Evolutionary conservation across 1,140 invertebrate genomes (phyloP), one percentile per base, ranked within the genome.

Genomic region (Drosophila nigromelanica): DNA sequence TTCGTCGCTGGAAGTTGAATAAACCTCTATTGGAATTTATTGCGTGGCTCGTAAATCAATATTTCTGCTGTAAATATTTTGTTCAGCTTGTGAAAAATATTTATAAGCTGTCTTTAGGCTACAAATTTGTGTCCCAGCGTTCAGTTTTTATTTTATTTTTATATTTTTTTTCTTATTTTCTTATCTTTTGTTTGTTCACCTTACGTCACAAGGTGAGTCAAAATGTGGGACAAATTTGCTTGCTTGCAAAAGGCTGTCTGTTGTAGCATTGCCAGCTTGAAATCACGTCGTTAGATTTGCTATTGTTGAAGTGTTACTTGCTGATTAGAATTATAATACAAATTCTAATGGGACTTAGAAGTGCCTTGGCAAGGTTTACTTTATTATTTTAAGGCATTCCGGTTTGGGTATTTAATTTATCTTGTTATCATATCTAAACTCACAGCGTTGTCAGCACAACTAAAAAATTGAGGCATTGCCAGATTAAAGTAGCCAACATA

Each of bases 21-120:
- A 80, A 83, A 79, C 80, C 39, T 39, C 24, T 27, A 2, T 47
- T 37, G 56, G 40, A 7, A 43, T 40, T 56, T 30, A 33, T 59
- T 55, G 47, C n/a, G n/a, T n/a, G n/a, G n/a, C n/a, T n/a, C n/a
- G n/a, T n/a, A n/a, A n/a, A n/a, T n/a, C n/a, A 83, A 82, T 83
- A 83, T 83, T 79, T 62, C 68, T 66, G 30, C 30, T 62, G 21
- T 72, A 76, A 83, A 83, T 77, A 81, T 73, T 68, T 59, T 43
- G 40, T 48, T 72, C 43, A 30, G 52, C 69, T 51, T 61, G 62
- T 68, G 37, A 37, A 42, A 64, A 85, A 54, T 79, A 72, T 80
- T 70, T 70, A 51, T 43, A 61, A 58, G 27, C 47, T 63, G 54
- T 15, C 43, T 51, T 67, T 21, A 63, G 74, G 62, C 50, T 21